Base-by-base conservation (phyloP, 2,113 vertebrate species). In the Phaetusa simplex region DNA sequence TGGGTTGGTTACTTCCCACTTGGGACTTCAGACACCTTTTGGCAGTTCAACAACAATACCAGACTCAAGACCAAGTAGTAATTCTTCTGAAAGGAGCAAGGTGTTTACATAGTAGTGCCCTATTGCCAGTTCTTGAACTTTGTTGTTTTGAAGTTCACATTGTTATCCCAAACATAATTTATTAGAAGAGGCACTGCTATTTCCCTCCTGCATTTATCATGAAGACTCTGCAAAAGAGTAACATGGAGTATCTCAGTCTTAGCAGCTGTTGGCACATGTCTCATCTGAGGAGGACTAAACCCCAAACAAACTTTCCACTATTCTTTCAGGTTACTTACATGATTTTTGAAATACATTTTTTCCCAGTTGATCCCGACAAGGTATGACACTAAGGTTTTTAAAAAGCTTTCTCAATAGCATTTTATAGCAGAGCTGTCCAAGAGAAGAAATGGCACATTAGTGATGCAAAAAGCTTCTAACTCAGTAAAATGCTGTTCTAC, bases 21-120 rank as follows among this genome's bases (percentile, higher is more conserved):
- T 70, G 30, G n/a, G 17, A 74, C 27, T 45, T 27, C 36, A 74
- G 32, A 50, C 42, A 23, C 50, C 66, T 88, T 34, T 58, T 73
- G 36, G 19, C 21, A 70, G 0, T 0, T 47, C 23, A 84, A 11
- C 43, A 47, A 21, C 14, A 58, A n/a, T 12, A 50, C 4, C 8
- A 19, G 20, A 38, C 26, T 59, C 42, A n/a, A 74, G 56, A 67
- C 9, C 70, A 70, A 27, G 9, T 9, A 74, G 7, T 22, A 56
- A 50, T 38, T 84, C 32, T 58, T 70, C 27, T 66, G 14, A 53
- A 74, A 84, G 52, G 15, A 91, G 16, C 5, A 38, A 78, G 6
- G 11, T 50, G 24, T 64, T 83, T 77, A n/a, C 19, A 61, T 7
- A 29, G 11, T 19, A 65, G 32, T 30, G 30, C 45, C 23, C 24